Percentiles rank a stretch among this genome's conserved stretches.
These are phyloP conservation scores for Cephalophus harveyi DNA, from an alignment of 2,113 vertebrate genomes.

Conservation along the genomic window DNA sequence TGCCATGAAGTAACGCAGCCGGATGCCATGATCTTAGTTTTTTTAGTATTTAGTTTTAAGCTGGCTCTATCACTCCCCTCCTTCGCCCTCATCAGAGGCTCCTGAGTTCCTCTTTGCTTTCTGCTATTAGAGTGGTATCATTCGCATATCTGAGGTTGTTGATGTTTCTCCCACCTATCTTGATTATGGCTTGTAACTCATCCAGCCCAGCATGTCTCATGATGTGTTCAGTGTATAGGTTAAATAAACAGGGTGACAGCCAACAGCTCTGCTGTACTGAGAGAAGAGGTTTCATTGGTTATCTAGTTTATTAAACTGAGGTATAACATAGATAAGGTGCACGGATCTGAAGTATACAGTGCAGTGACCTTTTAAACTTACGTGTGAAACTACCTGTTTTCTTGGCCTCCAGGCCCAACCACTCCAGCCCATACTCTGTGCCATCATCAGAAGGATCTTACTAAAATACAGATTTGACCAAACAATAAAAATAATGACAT, in stretches of 20 bases:
- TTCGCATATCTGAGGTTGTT: neutral
- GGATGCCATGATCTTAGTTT: neutral
- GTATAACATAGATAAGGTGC: neutral
- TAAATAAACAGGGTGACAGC: neutral
- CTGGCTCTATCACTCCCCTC: neutral
- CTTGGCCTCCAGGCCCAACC: neutral
- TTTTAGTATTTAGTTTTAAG: neutral
- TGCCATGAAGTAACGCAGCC: neutral
- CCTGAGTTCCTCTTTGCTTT: neutral
- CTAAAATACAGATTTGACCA: neutral
- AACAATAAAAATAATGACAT: neutral
- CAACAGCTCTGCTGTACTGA: neutral
- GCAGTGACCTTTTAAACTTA: neutral
- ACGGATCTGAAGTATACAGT: neutral
- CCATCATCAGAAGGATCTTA: neutral
- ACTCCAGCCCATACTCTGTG: neutral
- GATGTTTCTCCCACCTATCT: neutral
- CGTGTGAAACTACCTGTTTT: neutral
- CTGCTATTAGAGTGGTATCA: neutral
- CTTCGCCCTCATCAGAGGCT: neutral
- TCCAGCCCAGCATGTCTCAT: neutral
- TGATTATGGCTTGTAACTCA: neutral
- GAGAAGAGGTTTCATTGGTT: neutral
- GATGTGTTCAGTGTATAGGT: neutral
- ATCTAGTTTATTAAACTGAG: neutral